Base-by-base conservation (phyloP, 2,888 invertebrate species). In the Pogonocherus hispidulus region DNA sequence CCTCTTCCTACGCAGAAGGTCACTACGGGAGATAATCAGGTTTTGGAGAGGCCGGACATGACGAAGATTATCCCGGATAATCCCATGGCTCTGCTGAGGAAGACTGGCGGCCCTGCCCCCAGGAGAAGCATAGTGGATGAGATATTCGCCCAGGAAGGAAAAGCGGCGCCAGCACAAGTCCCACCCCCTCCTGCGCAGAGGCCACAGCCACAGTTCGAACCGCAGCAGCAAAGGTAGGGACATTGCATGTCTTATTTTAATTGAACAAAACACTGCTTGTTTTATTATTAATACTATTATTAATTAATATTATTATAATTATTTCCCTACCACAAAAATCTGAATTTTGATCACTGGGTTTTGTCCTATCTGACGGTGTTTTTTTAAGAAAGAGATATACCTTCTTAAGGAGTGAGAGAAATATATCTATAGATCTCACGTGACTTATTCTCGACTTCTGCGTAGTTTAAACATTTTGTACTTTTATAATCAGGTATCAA, bases 1-100 rank as follows among this genome's bases (percentile, higher is more conserved):
- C 89, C 90, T 4, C 85, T 89, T 64, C 88, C 89, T 35, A 87
- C 83, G 76, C 75, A 85, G 84, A 81, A 88, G 86, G 80, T 87
- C 83, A 78, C 86, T 77, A 80, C 85, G 67, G 77, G 83, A 77
- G 89, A 70, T 86, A 80, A 81, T 56, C 89, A 74, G 82, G 87
- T 84, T 84, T 85, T 83, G n/a, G 87, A 90, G 83, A 86, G 92
- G 68, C 92, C 92, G 16, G 92, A 92, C 85, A 93, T 92, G 78
- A 92, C 92, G 18, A 84, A 84, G 60, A 86, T 86, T 51, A 92
- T 92, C 55, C 92, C 92, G 5, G 88, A 91, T 70, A 92, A 92
- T 81, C 92, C 92, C 0, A 92, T 92, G 84, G 90, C 91, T 22
- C 87, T 90, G 85, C 83, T 92, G 70, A 87, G 91, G 74, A 92